Percentiles rank a stretch among this genome's conserved stretches.
These are phyloP conservation scores for Elephas maximus DNA, from an alignment of 2,113 vertebrate genomes.

Conservation along the genomic window DNA sequence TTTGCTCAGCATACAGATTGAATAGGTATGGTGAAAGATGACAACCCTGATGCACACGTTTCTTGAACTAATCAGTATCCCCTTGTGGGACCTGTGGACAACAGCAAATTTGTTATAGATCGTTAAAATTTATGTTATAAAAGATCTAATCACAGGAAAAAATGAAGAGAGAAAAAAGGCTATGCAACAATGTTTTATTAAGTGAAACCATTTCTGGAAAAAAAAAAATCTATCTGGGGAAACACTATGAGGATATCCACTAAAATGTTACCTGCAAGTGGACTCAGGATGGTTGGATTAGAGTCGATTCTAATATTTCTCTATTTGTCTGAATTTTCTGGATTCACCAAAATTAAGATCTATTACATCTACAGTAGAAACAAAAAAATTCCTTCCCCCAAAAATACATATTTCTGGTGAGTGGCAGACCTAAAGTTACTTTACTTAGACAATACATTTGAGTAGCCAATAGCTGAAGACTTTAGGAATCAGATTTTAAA, in stretches of 20 bases:
- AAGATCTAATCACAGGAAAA: background rate
- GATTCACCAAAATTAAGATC: conserved; percentile 4
- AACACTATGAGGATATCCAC: background rate
- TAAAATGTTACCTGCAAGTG: background rate
- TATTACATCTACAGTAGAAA: background rate
- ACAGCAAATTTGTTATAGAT: background rate
- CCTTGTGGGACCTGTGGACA: background rate
- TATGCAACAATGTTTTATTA: background rate
- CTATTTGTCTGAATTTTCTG: background rate
- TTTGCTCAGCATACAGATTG: too few relatives aligned
- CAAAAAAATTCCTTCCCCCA: background rate
- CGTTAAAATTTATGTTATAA: background rate
- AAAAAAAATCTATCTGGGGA: too few relatives aligned
- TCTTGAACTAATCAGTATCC: too few relatives aligned
- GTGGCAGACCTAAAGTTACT: background rate
- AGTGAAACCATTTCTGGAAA: background rate
- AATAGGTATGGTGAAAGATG: too few relatives aligned
- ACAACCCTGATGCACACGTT: too few relatives aligned
- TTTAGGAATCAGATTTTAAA: background rate
- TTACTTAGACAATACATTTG: background rate
- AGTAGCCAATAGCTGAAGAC: background rate
- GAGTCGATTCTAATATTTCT: background rate
- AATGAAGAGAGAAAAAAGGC: background rate
- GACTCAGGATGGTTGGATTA: background rate
- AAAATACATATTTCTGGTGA: background rate